Percentiles rank a stretch among this genome's conserved stretches.
These are phyloP conservation scores for Penaeus indicus DNA, from an alignment of 1,140 invertebrate species.

Conservation along the genomic window DNA sequence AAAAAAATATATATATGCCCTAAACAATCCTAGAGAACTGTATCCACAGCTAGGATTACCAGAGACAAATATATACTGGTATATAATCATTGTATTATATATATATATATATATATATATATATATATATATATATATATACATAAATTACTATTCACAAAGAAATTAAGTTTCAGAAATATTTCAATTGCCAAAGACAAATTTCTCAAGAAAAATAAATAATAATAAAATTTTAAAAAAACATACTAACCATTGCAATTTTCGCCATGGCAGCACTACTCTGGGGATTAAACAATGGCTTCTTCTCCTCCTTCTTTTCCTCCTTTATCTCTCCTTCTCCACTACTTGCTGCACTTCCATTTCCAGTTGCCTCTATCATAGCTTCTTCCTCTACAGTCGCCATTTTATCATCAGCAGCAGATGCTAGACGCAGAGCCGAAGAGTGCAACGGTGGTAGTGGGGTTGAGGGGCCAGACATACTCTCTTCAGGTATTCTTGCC, in stretches of 20 bases:
- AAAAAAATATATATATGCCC: neutral
- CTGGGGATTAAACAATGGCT: conserved; percentile 45
- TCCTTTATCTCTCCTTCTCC: conserved; percentile 34
- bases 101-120: no score
- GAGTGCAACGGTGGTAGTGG: no score
- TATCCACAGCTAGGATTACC: no score
- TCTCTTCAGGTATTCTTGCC: no score
- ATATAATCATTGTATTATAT: no score
- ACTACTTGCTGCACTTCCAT: conserved; percentile 16
- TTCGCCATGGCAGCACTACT: conserved; percentile 57
- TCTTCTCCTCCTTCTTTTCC: conserved; percentile 53
- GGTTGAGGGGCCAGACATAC: no score
- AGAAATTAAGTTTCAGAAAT: neutral
- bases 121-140: no score
- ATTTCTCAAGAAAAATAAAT: no score
- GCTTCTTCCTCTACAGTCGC: neutral
- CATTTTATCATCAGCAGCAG: conserved; percentile 42
- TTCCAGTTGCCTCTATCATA: conserved; percentile 13
- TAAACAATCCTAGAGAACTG: no score
- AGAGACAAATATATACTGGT: no score
- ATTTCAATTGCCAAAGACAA: neutral
- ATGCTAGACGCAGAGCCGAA: neutral
- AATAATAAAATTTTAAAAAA: no score
- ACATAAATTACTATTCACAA: neutral
- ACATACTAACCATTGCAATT: conserved; percentile 44